These are phyloP conservation scores for Orycteropus afer DNA, from an alignment of 2,113 vertebrate genomes.

Conservation along the genomic window DNA sequence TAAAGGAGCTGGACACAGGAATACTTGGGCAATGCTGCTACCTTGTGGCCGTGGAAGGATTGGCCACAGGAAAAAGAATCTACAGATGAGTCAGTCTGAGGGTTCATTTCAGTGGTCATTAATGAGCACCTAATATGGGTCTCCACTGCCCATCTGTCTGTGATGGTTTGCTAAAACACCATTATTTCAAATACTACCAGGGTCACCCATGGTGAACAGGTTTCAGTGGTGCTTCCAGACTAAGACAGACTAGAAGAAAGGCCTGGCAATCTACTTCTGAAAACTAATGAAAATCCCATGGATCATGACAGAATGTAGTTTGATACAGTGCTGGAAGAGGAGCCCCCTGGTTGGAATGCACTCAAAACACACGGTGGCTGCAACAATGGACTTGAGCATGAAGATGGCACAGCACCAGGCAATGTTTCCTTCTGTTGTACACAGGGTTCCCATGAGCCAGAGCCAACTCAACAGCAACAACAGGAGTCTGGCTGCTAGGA, in stretches of 20 bases:
- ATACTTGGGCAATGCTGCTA: conserved; percentile 72
- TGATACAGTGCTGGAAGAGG: too few species aligned
- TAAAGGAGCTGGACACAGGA: not conserved
- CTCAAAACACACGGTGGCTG: too few species aligned
- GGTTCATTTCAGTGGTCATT: not conserved
- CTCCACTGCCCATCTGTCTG: not conserved
- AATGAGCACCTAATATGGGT: not conserved
- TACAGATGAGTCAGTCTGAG: not conserved
- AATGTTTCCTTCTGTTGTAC: too few species aligned
- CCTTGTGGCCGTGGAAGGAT: conserved; percentile 75
- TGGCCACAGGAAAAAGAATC: not conserved
- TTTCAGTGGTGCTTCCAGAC: too few species aligned
- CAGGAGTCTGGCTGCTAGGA: not conserved
- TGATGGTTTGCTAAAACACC: not conserved
- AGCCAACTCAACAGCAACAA: not conserved
- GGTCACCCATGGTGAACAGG: not conserved
- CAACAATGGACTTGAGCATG: too few species aligned
- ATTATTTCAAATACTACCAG: not conserved
- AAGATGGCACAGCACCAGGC: too few species aligned
- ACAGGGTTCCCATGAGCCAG: too few species aligned
- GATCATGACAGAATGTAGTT: too few species aligned
- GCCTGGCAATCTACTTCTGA: too few species aligned
- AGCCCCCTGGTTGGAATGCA: too few species aligned
- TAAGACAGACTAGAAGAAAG: too few species aligned
- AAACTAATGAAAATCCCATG: too few species aligned